phyloP scores from a whole-genome alignment of 1,140 invertebrate species.

The Oreohelix idahoensis region DNA sequence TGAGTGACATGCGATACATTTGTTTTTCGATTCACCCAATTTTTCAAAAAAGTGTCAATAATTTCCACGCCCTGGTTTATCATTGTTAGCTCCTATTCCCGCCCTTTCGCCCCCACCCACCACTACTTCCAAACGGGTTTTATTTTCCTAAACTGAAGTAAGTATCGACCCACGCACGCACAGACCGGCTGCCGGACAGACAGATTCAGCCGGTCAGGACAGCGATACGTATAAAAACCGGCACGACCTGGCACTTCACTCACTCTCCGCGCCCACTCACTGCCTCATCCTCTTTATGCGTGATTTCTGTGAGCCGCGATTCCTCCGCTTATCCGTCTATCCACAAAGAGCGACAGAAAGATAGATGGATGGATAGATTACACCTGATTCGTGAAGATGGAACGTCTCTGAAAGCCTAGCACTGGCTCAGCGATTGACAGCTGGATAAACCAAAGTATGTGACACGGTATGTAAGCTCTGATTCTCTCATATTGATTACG shows the following conservation, averaged over 20 bases:
- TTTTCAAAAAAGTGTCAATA: too few species aligned
- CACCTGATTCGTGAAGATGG: background rate
- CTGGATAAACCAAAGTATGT: background rate
- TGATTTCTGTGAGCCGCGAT: background rate
- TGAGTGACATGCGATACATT: too few species aligned
- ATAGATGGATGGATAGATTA: background rate
- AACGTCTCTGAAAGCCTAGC: background rate
- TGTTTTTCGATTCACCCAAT: too few species aligned
- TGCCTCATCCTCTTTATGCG: background rate
- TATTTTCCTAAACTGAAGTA: slow-evolving; percentile 1
- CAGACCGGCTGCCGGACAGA: background rate
- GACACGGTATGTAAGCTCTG: background rate
- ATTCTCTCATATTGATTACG: background rate
- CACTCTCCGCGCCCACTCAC: background rate
- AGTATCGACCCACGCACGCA: slow-evolving; percentile 4
- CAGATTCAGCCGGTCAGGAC: background rate
- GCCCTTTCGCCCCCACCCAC: too few species aligned
- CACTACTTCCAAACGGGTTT: background rate
- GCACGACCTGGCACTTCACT: background rate
- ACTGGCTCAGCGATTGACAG: background rate
- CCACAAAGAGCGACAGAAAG: background rate
- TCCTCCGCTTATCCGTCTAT: background rate
- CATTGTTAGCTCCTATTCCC: too few species aligned
- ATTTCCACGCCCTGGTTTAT: too few species aligned
- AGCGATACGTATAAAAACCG: background rate